Base-by-base conservation (phyloP, 2,797 vertebrate species). In the Clamator glandarius region DNA sequence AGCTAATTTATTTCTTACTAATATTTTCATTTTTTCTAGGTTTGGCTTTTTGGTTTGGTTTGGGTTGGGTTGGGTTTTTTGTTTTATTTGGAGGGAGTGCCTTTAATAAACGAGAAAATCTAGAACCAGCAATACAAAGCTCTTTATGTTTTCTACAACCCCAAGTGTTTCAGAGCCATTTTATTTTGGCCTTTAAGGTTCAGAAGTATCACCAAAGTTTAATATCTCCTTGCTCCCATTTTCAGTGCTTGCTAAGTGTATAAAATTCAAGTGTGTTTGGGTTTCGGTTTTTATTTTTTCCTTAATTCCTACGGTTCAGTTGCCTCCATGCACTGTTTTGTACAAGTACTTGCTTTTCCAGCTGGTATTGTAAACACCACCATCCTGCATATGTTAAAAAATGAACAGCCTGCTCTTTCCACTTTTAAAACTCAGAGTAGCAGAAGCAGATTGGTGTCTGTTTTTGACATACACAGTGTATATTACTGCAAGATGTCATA, bases 391-490 rank as follows among this genome's bases (percentile, higher is more conserved):
- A 91, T 86, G 84, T 59, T 90, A 82, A 90, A 93, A 94, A 95
- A 87, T 54, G 61, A 87, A 72, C 91, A 95, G 81, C 46, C 64
- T 94, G 91, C 81, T 96, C 75, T 87, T 93, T 96, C 61, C 67
- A 72, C 6, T 94, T 91, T 74, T 84, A 94, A 95, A 94, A 95
- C 91, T 92, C 93, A 89, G 68, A 94, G 83, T 80, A 90, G 50
- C 93, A 97, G 92, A 90, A 95, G 82, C 95, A 96, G 93, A 95
- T 95, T 96, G 95, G 72, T 15, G 3, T 67, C 95, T 81, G 26
- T 93, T 95, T 95, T 94, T 94, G 87, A 94, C 89, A 94, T 93
- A 84, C 91, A 92, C 72, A 80, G 62, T 2, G 5, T 85, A 75
- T 86, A 59, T 91, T 94, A 78, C 82, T 87, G 89, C 78, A 91